These are phyloP conservation scores for Poecilus cupreus DNA, from an alignment of 2,888 invertebrate species.

Conservation along the genomic window DNA sequence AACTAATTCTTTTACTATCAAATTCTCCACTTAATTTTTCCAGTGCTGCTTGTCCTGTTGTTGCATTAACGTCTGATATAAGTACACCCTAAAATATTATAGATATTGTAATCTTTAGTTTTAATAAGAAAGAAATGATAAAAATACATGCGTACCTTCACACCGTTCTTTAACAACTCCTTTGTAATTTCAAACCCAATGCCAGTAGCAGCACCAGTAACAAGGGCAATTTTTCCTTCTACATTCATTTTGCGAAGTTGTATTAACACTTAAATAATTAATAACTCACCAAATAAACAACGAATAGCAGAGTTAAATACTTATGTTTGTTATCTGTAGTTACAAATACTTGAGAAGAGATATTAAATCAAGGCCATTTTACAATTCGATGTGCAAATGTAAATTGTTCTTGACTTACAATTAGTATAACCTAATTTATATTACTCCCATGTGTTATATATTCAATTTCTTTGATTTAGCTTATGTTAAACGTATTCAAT, in stretches of 20 bases:
- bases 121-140: too few species aligned
- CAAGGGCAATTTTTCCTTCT: conserved; percentile 65
- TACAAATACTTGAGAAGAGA: conserved; percentile 69
- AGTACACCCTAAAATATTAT: conserved; percentile 65
- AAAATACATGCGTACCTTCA: conserved; percentile 62
- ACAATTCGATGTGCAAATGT: neutral
- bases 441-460: too few species aligned
- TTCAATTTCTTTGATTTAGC: too few species aligned
- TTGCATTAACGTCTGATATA: conserved; percentile 66
- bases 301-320: too few species aligned
- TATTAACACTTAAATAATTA: neutral
- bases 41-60: conserved; percentile 77
- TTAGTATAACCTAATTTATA: neutral
- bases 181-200: conserved; percentile 63
- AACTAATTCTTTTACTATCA: conserved; percentile 80
- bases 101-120: neutral
- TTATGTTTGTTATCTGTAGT: too few species aligned
- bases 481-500: too few species aligned
- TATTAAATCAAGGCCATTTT: conserved; percentile 69
- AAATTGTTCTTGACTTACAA: neutral
- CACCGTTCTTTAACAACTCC: conserved; percentile 62
- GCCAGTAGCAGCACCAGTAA: conserved; percentile 65
- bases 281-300: too few species aligned
- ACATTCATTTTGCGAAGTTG: conserved; percentile 49
- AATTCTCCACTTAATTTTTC: conserved; percentile 78